These are phyloP conservation scores for western clawed frog (Xenopus tropicalis) DNA, from an alignment of 2,113 vertebrate species.

Conservation along the genomic window DNA sequence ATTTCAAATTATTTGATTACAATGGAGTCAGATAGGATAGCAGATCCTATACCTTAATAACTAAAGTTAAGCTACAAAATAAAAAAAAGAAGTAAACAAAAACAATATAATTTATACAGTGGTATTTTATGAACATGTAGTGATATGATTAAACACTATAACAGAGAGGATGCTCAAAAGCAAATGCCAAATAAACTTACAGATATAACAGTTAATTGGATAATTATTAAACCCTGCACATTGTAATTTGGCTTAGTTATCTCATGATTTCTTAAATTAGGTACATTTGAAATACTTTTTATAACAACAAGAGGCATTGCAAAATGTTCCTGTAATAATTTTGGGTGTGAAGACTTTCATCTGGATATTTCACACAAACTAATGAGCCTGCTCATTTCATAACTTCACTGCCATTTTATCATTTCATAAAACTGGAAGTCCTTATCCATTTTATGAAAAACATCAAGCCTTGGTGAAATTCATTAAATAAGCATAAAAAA, in stretches of 20 bases:
- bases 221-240: conserved; percentile 67
- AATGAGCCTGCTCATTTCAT: conserved; percentile 97
- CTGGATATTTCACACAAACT: conserved; percentile 93
- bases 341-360: conserved; percentile 84
- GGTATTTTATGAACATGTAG: too few relatives aligned
- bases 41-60: too few relatives aligned
- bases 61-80: too few relatives aligned
- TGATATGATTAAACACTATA: too few relatives aligned
- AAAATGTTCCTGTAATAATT: conserved; percentile 80
- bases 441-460: conserved; percentile 94
- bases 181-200: conserved; percentile 50
- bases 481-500: conserved; percentile 99
- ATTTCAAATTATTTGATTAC: too few relatives aligned
- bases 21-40: too few relatives aligned
- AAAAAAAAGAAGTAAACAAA: too few relatives aligned
- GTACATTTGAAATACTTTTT: conserved; percentile 74
- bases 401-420: conserved; percentile 92
- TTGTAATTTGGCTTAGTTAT: conserved; percentile 81
- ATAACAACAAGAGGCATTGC: conserved; percentile 61
- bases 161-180: conserved; percentile 19
- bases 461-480: conserved; percentile 97
- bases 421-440: conserved; percentile 90
- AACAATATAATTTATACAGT: too few relatives aligned
- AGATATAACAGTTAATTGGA: conserved; percentile 68
- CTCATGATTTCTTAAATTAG: conserved; percentile 84